Conservation (phyloP, 2,797 vertebrate species). For the Pseudomugil tenellus region DNA sequence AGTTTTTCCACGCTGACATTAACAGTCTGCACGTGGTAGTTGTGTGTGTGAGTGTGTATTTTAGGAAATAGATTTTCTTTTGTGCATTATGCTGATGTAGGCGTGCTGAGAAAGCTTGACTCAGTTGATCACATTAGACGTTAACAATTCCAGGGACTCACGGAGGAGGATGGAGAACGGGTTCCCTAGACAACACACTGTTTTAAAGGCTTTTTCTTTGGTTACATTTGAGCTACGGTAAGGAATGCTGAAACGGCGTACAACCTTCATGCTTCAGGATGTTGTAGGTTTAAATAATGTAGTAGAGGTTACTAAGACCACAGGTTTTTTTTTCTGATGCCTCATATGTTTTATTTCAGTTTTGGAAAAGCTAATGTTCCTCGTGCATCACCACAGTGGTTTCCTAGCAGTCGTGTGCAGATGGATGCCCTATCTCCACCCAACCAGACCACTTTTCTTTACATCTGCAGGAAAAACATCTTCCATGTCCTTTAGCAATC, state of each 20-base stretch:
- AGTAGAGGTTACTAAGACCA: background rate
- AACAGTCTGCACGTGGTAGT: conserved; percentile 33
- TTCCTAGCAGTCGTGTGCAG: too few species aligned
- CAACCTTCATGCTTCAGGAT: background rate
- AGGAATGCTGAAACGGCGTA: background rate
- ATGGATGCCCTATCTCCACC: too few species aligned
- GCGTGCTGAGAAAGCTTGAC: background rate
- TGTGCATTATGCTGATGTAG: conserved; percentile 1
- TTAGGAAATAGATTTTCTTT: conserved; percentile 7
- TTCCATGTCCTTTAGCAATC: too few species aligned
- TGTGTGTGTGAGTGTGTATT: conserved; percentile 42
- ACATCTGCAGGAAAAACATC: too few species aligned
- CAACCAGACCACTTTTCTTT: too few species aligned
- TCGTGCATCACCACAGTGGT: too few species aligned
- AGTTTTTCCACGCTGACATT: conserved; percentile 46
- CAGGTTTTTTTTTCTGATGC: too few species aligned
- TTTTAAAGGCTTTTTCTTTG: background rate
- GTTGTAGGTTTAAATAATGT: background rate
- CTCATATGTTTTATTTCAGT: background rate
- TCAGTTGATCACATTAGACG: background rate
- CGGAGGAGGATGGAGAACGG: background rate
- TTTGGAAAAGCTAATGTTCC: background rate
- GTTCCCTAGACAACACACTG: background rate
- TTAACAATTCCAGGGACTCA: background rate
- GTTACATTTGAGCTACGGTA: background rate